Evolutionary conservation across 2,113 vertebrate genomes (phyloP), one percentile per base, ranked within the genome.

Genomic region (Rutilus rutilus): DNA sequence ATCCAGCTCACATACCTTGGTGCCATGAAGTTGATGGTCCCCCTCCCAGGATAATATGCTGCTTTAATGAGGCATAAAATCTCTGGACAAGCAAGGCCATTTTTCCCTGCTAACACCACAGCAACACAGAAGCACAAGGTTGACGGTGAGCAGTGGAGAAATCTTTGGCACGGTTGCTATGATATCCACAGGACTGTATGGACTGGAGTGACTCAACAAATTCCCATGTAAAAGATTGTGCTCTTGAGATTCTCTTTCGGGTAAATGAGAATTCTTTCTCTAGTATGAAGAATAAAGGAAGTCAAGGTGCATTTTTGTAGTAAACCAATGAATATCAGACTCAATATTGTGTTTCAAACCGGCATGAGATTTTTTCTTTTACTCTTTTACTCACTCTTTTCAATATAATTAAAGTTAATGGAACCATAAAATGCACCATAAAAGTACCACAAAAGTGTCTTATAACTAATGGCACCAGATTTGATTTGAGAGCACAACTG

Each of bases 31-130:
- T 9, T 8, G 19, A 74, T 45, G 15, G 59, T 79, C 76, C n/a
- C 23, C n/a, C 8, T 78, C 73, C 54, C 62, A 50, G 64, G 60
- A 81, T 80, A 87, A 71, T 67, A 83, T 78, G 36, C 62, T 78
- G n/a, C 47, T 78, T 30, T 71, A 87, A 87, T 83, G 74, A 87
- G 36, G 73, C 62, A 83, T 83, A 57, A 78, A 71, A 78, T 87
- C 81, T 87, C 86, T 77, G 80, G 86, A 87, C 60, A 78, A 54
- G 47, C 36, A 11, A 80, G 7, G 82, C 27, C 82, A 85, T 62
- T 59, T 59, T 76, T 71, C n/a, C 77, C 67, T 47, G 78, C 59
- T 80, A 80, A 39, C 67, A 62, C 23, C 57, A 80, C 82, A 84
- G 64, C 47, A 65, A 64, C 76, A 74, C 65, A 73, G 69, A 54